Evolutionary conservation across 2,888 invertebrate species (phyloP).

Genomic region (Lasioglossum vierecki): DNA sequence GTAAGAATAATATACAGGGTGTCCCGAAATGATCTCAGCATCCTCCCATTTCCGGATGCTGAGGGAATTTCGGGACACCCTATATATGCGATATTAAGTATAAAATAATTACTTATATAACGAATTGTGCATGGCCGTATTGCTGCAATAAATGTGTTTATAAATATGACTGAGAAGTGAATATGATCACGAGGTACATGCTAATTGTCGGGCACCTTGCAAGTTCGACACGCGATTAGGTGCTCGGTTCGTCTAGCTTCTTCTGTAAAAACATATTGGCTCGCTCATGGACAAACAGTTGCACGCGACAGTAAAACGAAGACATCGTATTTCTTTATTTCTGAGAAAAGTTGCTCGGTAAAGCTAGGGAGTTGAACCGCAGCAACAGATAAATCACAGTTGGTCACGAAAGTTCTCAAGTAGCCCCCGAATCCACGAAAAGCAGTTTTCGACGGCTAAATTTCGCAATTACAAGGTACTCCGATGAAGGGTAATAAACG

Average conservation of each 20-base stretch:
- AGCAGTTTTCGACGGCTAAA: slow-evolving; percentile 33
- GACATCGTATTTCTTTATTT: slow-evolving; percentile 62
- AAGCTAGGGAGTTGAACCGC: slow-evolving; percentile 45
- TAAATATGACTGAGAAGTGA: not conserved
- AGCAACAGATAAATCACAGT: slow-evolving; percentile 71
- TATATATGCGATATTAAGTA: no score
- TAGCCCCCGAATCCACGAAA: slow-evolving; percentile 47
- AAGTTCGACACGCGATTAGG: not conserved
- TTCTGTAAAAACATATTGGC: not conserved
- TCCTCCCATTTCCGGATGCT: no score
- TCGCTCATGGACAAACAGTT: slow-evolving; percentile 16
- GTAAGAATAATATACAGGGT: no score
- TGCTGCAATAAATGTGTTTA: not conserved
- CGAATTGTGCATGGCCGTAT: not conserved
- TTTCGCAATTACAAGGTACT: not conserved
- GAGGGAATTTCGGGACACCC: no score
- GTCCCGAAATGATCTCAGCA: no score
- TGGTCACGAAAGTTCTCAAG: slow-evolving; percentile 63
- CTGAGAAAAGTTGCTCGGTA: slow-evolving; percentile 51
- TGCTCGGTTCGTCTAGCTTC: not conserved
- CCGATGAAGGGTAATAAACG: not conserved
- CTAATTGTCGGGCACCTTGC: not conserved
- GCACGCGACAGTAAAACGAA: slow-evolving; percentile 27
- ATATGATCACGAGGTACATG: not conserved
- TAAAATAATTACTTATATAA: no score